Base-by-base conservation (phyloP, 2,113 vertebrate genomes). In the Tricholaema leucomelas region DNA sequence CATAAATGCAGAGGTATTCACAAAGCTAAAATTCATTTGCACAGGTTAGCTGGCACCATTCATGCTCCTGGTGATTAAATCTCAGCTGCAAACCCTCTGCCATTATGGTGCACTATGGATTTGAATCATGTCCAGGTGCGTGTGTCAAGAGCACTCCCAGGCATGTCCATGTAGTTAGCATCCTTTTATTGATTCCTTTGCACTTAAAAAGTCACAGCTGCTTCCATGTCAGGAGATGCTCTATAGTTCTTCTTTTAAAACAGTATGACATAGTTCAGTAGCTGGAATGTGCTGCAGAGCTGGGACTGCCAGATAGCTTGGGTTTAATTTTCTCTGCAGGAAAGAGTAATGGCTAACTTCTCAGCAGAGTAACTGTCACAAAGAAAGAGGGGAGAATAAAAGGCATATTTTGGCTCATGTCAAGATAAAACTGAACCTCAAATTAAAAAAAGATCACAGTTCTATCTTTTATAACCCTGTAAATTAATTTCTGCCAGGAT, bases 241-340 rank as follows among this genome's bases (percentile, higher is more conserved):
- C 92, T 82, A 31, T 63, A 95, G 91, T 78, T 92, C 72, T 89
- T 94, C 95, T 95, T 96, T 95, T 93, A 93, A 96, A 96, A 83
- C 91, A 92, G 95, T 93, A 56, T 95, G 94, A 94, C 91, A 95
- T 80, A 94, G 92, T 91, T 96, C 94, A 92, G 92, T 87, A 88
- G 90, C 96, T 92, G 86, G 85, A 95, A 94, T 92, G 89, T 91
- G 93, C 92, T 4, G 33, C 74, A 87, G 95, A 95, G 87, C 87
- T 93, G 77, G 74, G 85, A 92, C 91, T 96, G 94, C 69, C 81
- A 88, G 95, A 88, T 88, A 94, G 88, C 89, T 95, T 96, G 94
- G 93, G 96, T 96, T 96, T 96, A 95, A 96, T 97, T 96, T 97
- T 96, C 94, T 93, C 94, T 33, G 9, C 94, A 85, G 96, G 94